Base-by-base conservation (phyloP, 2,113 vertebrate genomes). In the Prionailurus viverrinus region DNA sequence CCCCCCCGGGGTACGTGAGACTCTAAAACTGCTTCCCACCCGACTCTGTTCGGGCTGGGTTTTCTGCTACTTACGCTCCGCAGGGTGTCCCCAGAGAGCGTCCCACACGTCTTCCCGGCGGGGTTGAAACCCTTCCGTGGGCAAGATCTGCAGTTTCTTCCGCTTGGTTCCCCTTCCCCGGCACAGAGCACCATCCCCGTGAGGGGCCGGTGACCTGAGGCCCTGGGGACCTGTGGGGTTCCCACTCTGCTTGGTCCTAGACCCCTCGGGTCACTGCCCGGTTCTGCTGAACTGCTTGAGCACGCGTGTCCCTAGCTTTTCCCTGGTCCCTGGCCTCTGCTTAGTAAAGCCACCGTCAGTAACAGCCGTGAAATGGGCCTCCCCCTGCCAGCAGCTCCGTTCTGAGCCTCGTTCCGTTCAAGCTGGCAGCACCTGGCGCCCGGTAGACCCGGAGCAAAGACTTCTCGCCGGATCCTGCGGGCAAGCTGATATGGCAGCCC, bases 361-460 rank as follows among this genome's bases (percentile, higher is more conserved):
- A 8, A 1, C 3, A 6, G 8, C 4, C 7, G 5, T 8, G 61
- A 41, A 33, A 45, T 45, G 45, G 45, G 45, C 7, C 45, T 45
- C 5, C 94, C 74, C 13, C 87, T 0, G 63, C 16, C 19, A 51
- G 18, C 25, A 15, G 7, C 76, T 79, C 97, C 36, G 10, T 16
- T n/a, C 88, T 1, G 11, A 78, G 14, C 18, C 29, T 13, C 0
- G 0, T 2, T 65, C 53, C 48, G 1, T 0, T 55, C 21, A n/a
- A 39, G 25, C 53, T 39, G 36, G 65, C 41, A 19, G 10, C 1
- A 8, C 53, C 76, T 33, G 48, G 58, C 65, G 41, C 53, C 7
- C 1, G 0, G 4, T 0, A 25, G 76, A 31, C 63, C 5, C n/a
- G 79, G 65, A 18, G 25, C 33, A 33, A 21, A 13, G 14, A 31